Evolutionary conservation across 2,113 vertebrate species (phyloP), one percentile per base, ranked within the genome.

Genomic region (Cyanocitta stelleri): DNA sequence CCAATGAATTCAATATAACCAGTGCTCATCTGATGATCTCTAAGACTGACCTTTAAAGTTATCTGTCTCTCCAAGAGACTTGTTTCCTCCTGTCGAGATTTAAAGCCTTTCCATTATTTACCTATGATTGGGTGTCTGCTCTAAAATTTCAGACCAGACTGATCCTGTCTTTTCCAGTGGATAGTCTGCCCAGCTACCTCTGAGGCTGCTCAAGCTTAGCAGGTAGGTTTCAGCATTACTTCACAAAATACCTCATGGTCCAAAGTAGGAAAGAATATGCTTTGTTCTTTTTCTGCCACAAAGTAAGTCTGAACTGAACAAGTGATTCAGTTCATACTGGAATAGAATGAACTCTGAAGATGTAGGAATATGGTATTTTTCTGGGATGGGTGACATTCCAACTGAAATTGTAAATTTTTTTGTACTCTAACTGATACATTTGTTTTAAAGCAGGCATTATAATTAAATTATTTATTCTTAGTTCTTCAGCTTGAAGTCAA

Each of bases 381-480:
- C 72, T 37, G 20, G 13, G 9, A 51, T 46, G 17, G 9, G 26
- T 80, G 29, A 29, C 5, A 54, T 84, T 59, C 4, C 10, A 7
- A 27, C 6, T 46, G n/a, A 79, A 71, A 54, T 39, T 9, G 7
- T 23, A 66, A 39, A 2, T 10, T 62, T 62, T 76, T 82, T 17
- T 39, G 30, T 58, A 30, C 0, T 0, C 16, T 39, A 35, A 16
- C 61, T 74, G 41, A 39, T 72, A 23, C 0, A 16, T 56, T 87
- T 56, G 2, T 27, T 93, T 69, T 58, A 49, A 74, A 73, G 4
- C 5, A 43, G 9, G 2, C 39, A 16, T n/a, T 10, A 37, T 19
- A 61, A 37, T 61, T 61, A 44, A 44, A 61, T 44, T 23, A 61
- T 23, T 3, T 22, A 16, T 15, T 64, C 7, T 48, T 81, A 35